phyloP scores from a whole-genome alignment of 30 jellyfish, hydroid and myxozoan genomes.

The Cassiopea andromeda region DNA sequence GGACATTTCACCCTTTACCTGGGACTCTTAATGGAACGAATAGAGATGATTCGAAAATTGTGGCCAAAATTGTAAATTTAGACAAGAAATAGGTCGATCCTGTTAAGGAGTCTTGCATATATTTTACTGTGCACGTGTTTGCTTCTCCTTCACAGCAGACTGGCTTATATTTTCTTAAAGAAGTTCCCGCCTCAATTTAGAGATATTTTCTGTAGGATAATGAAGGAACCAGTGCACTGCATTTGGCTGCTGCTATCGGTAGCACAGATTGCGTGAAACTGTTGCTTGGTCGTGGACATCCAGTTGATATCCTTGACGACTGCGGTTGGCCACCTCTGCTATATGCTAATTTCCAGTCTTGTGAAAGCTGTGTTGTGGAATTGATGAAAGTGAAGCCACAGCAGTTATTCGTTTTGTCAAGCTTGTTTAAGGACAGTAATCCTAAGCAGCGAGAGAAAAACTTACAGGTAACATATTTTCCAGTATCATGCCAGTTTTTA shows the following conservation, averaged over 20 bases:
- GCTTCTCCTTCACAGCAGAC: too few species aligned
- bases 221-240: conserved; percentile 82
- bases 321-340: conserved; percentile 96
- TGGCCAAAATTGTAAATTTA: too few species aligned
- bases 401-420: conserved; percentile 73
- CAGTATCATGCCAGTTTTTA: not conserved
- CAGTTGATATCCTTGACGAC: conserved; percentile 76
- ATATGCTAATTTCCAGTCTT: conserved; percentile 84
- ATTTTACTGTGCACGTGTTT: too few species aligned
- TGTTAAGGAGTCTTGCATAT: too few species aligned
- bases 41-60: too few species aligned
- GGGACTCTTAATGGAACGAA: too few species aligned
- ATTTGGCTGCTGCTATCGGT: conserved; percentile 89
- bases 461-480: conserved; percentile 15
- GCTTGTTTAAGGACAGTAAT: conserved; percentile 55
- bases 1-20: too few species aligned
- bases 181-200: not conserved
- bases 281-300: conserved; percentile 74
- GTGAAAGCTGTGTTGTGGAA: conserved; percentile 77
- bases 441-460: conserved; percentile 64
- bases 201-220: conserved; percentile 66
- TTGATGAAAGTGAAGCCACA: conserved; percentile 78
- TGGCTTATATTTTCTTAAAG: not conserved
- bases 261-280: conserved; percentile 67
- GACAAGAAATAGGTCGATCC: too few species aligned